These are phyloP conservation scores for Zygothrica quintamaculata DNA, from an alignment of 2,888 invertebrate species.

Conservation along the genomic window DNA sequence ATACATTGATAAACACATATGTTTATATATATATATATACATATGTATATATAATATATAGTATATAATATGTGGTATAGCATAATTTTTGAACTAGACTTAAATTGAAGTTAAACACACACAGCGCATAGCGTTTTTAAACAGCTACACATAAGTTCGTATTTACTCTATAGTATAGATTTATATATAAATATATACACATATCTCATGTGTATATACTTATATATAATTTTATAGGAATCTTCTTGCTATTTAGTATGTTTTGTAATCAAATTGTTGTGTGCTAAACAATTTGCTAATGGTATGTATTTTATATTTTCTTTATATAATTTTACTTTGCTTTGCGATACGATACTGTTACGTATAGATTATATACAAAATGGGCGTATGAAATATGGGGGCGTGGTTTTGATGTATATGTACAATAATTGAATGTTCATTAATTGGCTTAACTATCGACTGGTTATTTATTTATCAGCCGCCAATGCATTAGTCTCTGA, in stretches of 20 bases:
- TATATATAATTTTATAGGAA: constrained; percentile 73
- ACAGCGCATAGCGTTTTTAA: no score
- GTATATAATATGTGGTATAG: constrained; percentile 8
- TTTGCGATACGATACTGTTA: constrained; percentile 57
- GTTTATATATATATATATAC: not conserved
- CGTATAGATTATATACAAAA: constrained; percentile 57
- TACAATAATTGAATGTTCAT: constrained; percentile 35
- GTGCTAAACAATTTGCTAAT: constrained; percentile 59
- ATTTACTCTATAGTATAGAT: no score
- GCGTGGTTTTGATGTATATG: constrained; percentile 40
- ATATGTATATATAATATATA: constrained; percentile 19
- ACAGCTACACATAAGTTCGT: constrained; percentile 43
- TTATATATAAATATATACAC: constrained; percentile 17
- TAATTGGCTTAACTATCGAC: constrained; percentile 36
- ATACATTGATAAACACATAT: no score
- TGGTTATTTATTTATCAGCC: constrained; percentile 56
- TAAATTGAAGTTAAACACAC: constrained; percentile 72
- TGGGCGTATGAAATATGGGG: constrained; percentile 39
- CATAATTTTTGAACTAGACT: constrained; percentile 49
- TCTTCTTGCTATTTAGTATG: constrained; percentile 62
- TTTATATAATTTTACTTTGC: constrained; percentile 21
- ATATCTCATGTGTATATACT: no score
- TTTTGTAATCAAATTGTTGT: constrained; percentile 58
- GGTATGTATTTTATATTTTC: constrained; percentile 56
- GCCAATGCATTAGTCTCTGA: constrained; percentile 73